These are phyloP conservation scores for Psittacara wagleri DNA, from an alignment of 2,113 vertebrate genomes.

Conservation along the genomic window DNA sequence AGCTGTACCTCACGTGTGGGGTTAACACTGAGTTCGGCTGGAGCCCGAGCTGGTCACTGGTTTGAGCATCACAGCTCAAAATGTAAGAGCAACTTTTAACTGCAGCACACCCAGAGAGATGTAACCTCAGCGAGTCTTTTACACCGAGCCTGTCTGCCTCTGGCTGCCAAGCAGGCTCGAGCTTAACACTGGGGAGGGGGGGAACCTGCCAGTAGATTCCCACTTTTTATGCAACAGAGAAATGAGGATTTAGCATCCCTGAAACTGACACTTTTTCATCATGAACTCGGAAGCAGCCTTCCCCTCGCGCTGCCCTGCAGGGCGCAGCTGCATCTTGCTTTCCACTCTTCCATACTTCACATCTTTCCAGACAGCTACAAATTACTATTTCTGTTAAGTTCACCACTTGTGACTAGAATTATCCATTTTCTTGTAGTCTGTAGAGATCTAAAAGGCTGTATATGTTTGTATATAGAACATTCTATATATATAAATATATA, in stretches of 20 bases:
- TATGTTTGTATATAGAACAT: conserved; percentile 87
- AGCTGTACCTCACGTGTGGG: accelerated
- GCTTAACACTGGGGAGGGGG: not conserved
- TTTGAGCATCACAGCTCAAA: not conserved
- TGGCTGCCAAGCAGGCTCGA: not conserved
- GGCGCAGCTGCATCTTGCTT: conserved; percentile 73
- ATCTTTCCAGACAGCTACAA: conserved; percentile 74
- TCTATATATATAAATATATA: conserved; percentile 85
- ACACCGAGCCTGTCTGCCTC: not conserved
- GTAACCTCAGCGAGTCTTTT: not conserved
- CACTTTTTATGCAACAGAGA: not conserved
- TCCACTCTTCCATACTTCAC: conserved; percentile 70
- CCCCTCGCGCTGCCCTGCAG: conserved; percentile 51
- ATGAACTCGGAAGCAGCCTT: conserved; percentile 47
- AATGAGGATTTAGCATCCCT: conserved; percentile 38
- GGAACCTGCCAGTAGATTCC: not conserved
- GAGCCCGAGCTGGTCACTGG: accelerated
- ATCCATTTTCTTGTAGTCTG: conserved; percentile 77
- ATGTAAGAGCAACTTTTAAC: not conserved
- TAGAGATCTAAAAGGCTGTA: conserved; percentile 79
- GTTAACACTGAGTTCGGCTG: not conserved
- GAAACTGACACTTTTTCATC: conserved; percentile 62
- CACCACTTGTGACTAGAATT: conserved; percentile 75
- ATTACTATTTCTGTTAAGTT: conserved; percentile 75
- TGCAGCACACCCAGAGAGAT: not conserved